Base-by-base conservation (phyloP, 1,140 invertebrate genomes). In the Venustaconcha ellipsiformis region DNA sequence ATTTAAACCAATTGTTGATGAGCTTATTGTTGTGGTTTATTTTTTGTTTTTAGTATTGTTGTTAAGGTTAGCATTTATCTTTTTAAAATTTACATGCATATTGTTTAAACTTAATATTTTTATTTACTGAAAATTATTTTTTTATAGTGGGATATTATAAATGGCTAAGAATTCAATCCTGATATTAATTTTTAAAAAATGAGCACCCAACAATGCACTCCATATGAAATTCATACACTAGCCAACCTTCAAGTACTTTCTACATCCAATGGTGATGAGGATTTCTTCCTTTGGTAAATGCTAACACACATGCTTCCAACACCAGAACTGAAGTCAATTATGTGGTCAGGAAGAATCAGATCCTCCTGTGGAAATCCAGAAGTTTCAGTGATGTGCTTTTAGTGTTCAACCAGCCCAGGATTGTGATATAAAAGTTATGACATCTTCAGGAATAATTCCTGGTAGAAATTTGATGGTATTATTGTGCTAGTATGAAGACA, bases 241-340 rank as follows among this genome's bases (percentile, higher is more conserved):
- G 75, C 69, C 30, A 67, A 26, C n/a, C 72, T 77, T 17, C 75
- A 58, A 8, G 75, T 72, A 14, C 62, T 77, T n/a, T 72, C 74
- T 15, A 76, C n/a, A 66, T 74, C 75, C 23, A 18, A 57, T 20
- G 67, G 17, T 62, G 66, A 74, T 63, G 67, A 30, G 59, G 30
- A 17, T 26, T 60, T 77, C 68, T 12, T 78, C 80, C 65, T 67
- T 30, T 77, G 37, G 80, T 80, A 68, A 77, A 82, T n/a, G 62
- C 73, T 30, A 78, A 78, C 18, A 74, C 78, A 30, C 26, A 30
- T 30, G 26, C 26, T 30, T 30, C 26, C 26, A 30, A 30, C 26
- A 30, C 4, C 4, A 30, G 26, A 30, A 1, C 4, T 30, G 2
- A 30, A 30, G 26, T 30, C 26, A 30, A 30, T 3, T 2, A 30